These are phyloP conservation scores for Rhorus exstirpatorius DNA, from an alignment of 2,888 invertebrate species.

Conservation along the genomic window DNA sequence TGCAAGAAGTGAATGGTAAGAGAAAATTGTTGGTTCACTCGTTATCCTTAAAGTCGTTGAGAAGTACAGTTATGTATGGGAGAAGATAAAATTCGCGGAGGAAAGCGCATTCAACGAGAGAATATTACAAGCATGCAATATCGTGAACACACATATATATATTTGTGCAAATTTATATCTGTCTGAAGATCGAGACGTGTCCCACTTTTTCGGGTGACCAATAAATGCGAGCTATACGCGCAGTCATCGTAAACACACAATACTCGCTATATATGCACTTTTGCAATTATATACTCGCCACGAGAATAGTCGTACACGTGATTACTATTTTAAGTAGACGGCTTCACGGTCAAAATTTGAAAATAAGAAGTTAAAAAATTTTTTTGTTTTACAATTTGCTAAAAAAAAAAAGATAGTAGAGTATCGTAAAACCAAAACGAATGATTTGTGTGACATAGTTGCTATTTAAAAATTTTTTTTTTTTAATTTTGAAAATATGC, in stretches of 20 bases:
- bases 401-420: too few relatives aligned
- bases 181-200: constrained; percentile 46
- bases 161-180: constrained; percentile 19
- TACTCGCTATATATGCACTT: constrained; percentile 7
- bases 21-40: constrained; percentile 15
- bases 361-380: too few relatives aligned
- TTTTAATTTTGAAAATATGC: too few relatives aligned
- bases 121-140: constrained; percentile 2
- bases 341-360: too few relatives aligned
- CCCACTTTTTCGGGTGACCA: constrained; percentile 57
- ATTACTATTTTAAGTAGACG: too few relatives aligned
- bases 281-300: constrained; percentile 44
- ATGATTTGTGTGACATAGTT: too few relatives aligned
- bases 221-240: constrained; percentile 32
- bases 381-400: too few relatives aligned
- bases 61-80: constrained; percentile 5
- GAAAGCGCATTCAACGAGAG: constrained; percentile 42
- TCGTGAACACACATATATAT: background rate
- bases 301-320: too few relatives aligned
- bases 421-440: too few relatives aligned
- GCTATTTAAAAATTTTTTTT: too few relatives aligned
- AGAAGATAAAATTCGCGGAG: constrained; percentile 34
- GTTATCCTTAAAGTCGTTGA: constrained; percentile 1
- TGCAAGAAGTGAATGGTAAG: background rate
- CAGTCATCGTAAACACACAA: constrained; percentile 11